Evolutionary conservation across 1,140 invertebrate species (phyloP).

Genomic region (Bombus sylvicola): DNA sequence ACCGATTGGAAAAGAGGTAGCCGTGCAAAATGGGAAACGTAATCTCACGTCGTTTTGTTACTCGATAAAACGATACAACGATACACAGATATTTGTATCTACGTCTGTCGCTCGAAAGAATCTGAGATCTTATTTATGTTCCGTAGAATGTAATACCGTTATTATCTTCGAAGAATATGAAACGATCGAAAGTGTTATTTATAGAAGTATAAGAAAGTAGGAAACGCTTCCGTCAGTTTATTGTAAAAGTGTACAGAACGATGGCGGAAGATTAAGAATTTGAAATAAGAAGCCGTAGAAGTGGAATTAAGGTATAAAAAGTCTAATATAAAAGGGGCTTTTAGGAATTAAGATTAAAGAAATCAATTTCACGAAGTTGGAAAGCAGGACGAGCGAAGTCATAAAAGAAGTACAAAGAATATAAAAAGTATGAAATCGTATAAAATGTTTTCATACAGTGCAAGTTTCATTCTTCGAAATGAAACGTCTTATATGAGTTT

Average conservation of each 20-base stretch:
- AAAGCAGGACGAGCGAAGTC: not conserved
- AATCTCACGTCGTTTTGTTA: not conserved
- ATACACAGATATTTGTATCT: too few relatives aligned
- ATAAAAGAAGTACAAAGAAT: not conserved
- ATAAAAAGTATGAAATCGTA: not conserved
- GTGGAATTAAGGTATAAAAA: not conserved
- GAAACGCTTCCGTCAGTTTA: not conserved
- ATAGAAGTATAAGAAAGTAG: not conserved
- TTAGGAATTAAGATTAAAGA: not conserved
- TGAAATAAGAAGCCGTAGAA: not conserved
- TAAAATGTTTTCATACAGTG: not conserved
- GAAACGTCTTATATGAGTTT: not conserved
- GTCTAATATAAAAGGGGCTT: not conserved
- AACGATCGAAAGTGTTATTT: not conserved
- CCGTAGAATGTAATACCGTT: not conserved
- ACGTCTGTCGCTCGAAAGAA: not conserved
- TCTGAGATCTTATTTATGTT: not conserved
- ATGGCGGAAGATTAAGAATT: not conserved
- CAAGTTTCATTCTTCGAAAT: not conserved
- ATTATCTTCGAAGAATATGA: not conserved
- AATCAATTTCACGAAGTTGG: not conserved
- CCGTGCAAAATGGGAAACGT: not conserved
- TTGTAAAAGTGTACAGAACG: not conserved
- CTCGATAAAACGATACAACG: not conserved
- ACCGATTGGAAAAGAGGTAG: not conserved